Percentiles rank a stretch among this genome's conserved stretches.
phyloP scores from a whole-genome alignment of 2,888 invertebrate genomes.

The Pteria penguin region DNA sequence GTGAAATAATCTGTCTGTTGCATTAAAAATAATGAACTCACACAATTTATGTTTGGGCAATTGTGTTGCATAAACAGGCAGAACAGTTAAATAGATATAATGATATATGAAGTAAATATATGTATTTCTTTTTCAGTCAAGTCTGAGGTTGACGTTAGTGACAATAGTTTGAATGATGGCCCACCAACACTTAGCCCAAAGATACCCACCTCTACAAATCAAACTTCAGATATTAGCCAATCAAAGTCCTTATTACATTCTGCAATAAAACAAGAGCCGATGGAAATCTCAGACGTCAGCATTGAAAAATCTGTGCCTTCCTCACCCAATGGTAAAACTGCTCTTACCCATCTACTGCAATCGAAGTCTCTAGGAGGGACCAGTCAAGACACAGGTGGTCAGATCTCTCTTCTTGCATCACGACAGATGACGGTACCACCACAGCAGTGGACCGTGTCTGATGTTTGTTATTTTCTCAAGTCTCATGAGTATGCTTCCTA shows the following conservation, averaged over 20 bases:
- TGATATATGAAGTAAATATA: not conserved
- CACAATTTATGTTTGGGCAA: too few species aligned
- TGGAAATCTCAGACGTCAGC: constrained; percentile 10
- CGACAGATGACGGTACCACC: constrained; percentile 81
- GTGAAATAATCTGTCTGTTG: too few species aligned
- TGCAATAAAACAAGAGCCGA: constrained; percentile 26
- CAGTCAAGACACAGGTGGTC: not conserved
- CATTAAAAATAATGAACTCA: too few species aligned
- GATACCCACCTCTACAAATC: constrained; percentile 29
- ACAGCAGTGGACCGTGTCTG: constrained; percentile 89
- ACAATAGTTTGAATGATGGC: constrained; percentile 20
- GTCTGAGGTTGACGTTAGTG: constrained; percentile 31
- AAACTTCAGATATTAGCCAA: constrained; percentile 20
- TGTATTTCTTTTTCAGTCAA: constrained; percentile 22
- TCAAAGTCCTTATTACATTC: constrained; percentile 26
- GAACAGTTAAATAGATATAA: not conserved
- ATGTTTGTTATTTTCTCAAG: constrained; percentile 93
- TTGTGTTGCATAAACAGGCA: too few species aligned
- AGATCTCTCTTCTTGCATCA: constrained; percentile 29
- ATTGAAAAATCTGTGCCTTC: constrained; percentile 3
- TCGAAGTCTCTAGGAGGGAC: constrained; percentile 29
- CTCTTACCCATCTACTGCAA: constrained; percentile 52
- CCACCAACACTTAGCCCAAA: constrained; percentile 50
- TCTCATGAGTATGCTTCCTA: constrained; percentile 89
- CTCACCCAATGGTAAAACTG: constrained; percentile 44